phyloP scores from a whole-genome alignment of 2,113 vertebrate genomes.

The Eidolon helvum region DNA sequence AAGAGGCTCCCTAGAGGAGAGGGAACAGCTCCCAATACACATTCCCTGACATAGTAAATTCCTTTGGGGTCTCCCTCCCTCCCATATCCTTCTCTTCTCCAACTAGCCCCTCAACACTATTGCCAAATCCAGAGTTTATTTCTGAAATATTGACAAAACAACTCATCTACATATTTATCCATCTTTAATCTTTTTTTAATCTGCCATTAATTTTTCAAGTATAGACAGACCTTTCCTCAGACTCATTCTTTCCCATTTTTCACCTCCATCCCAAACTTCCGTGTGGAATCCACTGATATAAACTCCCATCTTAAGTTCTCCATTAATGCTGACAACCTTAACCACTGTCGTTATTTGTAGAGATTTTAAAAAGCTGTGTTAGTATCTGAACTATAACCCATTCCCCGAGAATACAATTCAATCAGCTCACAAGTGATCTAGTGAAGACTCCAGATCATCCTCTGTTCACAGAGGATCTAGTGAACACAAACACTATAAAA shows the following conservation, averaged over 20 bases:
- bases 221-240: not conserved
- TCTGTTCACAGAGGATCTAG: not conserved
- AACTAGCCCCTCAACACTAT: not conserved
- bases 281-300: not conserved
- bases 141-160: not conserved
- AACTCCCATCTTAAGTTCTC: not conserved
- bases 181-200: not conserved
- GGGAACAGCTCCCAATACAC: not conserved
- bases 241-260: not conserved
- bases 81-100: not conserved
- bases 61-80: not conserved
- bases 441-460: too few species aligned
- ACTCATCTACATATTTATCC: not conserved
- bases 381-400: not conserved
- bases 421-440: accelerated
- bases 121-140: not conserved
- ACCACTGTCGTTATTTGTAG: not conserved
- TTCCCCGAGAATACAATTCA: not conserved
- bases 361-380: not conserved
- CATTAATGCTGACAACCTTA: not conserved
- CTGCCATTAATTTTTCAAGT: not conserved
- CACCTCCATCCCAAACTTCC: not conserved
- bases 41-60: not conserved
- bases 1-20: not conserved
- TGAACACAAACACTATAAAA: not conserved